phyloP scores from a whole-genome alignment of 1,140 invertebrate genomes.

The Agrilus planipennis region DNA sequence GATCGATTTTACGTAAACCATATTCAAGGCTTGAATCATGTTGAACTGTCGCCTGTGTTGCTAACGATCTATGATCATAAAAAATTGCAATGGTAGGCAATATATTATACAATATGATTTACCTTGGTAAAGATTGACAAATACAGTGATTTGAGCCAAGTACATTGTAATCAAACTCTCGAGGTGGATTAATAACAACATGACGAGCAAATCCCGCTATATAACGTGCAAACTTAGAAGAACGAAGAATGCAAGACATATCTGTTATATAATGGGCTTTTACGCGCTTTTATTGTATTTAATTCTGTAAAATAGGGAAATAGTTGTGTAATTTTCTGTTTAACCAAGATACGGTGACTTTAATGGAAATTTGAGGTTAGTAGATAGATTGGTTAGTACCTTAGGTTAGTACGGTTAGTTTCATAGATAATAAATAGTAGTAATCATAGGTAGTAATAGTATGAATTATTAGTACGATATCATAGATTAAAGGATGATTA shows the following conservation, averaged over 20 bases:
- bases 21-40: slow-evolving; percentile 46
- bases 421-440: no score
- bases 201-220: slow-evolving; percentile 54
- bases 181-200: slow-evolving; percentile 45
- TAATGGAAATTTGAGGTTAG: no score
- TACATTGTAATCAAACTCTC: slow-evolving; percentile 38
- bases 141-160: slow-evolving; percentile 36
- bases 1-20: slow-evolving; percentile 50
- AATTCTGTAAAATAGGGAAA: no score
- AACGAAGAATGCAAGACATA: slow-evolving; percentile 53
- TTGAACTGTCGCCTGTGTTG: slow-evolving; percentile 31
- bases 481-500: no score
- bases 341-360: no score
- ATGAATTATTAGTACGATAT: no score
- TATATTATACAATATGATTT: slow-evolving; percentile 18
- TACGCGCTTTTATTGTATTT: no score
- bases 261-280: slow-evolving; percentile 5
- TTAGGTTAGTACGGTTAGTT: no score
- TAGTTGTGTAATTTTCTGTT: no score
- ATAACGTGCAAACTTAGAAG: slow-evolving; percentile 55
- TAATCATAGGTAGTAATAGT: no score
- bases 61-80: slow-evolving; percentile 23
- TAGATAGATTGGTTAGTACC: no score
- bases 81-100: slow-evolving; percentile 7
- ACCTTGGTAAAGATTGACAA: slow-evolving; percentile 37